Conservation (phyloP, 2,888 invertebrate genomes). For the Reticulitermes lucifugus region DNA sequence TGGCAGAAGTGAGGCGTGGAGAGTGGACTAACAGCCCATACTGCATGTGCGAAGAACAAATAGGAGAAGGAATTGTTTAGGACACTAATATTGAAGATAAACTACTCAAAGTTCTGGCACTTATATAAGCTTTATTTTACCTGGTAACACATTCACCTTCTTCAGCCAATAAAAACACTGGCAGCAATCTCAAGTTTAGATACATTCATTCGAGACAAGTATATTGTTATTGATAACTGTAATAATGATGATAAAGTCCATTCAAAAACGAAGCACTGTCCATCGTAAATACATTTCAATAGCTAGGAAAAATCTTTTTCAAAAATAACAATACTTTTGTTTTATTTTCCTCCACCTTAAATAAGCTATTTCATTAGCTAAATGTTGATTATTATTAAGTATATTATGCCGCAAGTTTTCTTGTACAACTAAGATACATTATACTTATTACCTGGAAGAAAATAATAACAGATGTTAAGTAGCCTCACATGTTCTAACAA, state of each 20-base stretch:
- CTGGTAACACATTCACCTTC: slow-evolving; percentile 48
- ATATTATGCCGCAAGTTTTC: slow-evolving; percentile 34
- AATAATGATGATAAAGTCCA: slow-evolving; percentile 49
- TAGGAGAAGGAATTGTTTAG: no score
- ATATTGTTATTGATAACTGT: slow-evolving; percentile 40
- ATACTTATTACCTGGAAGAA: slow-evolving; percentile 28
- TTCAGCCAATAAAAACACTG: slow-evolving; percentile 50
- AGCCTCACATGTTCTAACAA: slow-evolving; percentile 37
- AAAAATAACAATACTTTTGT: slow-evolving; percentile 54
- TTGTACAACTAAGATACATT: slow-evolving; percentile 40
- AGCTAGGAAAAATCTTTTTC: slow-evolving; percentile 53
- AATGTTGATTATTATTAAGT: slow-evolving; percentile 33
- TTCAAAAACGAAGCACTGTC: slow-evolving; percentile 52
- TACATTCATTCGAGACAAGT: slow-evolving; percentile 47
- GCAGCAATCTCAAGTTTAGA: slow-evolving; percentile 45
- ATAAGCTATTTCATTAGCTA: slow-evolving; percentile 45
- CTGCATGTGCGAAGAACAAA: no score
- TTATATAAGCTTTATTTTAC: slow-evolving; percentile 52
- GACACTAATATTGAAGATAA: no score
- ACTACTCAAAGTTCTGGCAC: slow-evolving; percentile 21
- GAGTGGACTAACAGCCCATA: no score
- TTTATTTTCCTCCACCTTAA: slow-evolving; percentile 36
- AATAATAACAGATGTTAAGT: slow-evolving; percentile 17
- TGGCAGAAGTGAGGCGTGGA: no score
- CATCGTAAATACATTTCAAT: slow-evolving; percentile 50